These are phyloP conservation scores for Zygaena filipendulae DNA, from an alignment of 2,888 invertebrate genomes.

Conservation along the genomic window DNA sequence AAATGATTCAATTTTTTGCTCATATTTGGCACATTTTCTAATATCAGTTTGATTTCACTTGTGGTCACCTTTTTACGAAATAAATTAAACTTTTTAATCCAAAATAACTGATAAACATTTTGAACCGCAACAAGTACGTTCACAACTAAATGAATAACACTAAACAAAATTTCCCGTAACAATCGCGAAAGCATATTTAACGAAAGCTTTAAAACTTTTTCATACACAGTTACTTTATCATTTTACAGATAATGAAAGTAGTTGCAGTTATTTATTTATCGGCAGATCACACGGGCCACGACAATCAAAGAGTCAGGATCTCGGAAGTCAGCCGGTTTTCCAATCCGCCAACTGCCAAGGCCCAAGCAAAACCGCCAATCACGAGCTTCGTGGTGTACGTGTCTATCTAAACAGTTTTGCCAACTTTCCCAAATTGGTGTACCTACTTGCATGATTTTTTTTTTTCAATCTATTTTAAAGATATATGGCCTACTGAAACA, in stretches of 20 bases:
- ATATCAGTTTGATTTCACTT: constrained; percentile 39
- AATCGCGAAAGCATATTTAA: constrained; percentile 47
- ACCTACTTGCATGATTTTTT: too few relatives aligned
- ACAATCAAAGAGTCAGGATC: constrained; percentile 8
- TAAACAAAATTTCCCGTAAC: constrained; percentile 43
- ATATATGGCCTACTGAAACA: too few relatives aligned
- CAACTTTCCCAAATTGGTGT: too few relatives aligned
- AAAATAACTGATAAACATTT: constrained; percentile 46
- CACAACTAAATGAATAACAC: constrained; percentile 45
- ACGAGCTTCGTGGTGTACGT: constrained; percentile 46
- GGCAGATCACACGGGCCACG: constrained; percentile 35
- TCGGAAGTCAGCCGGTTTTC: constrained; percentile 45
- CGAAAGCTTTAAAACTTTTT: constrained; percentile 17
- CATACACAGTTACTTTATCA: constrained; percentile 49
- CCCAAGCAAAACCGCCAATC: too few relatives aligned
- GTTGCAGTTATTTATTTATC: constrained; percentile 22
- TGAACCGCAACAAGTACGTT: constrained; percentile 57
- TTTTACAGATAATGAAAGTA: constrained; percentile 28
- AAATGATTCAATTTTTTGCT: constrained; percentile 76
- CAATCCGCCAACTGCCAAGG: constrained; percentile 17
- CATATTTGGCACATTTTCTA: constrained; percentile 40
- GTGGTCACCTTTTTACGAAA: constrained; percentile 29
- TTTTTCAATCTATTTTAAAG: too few relatives aligned
- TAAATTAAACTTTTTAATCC: constrained; percentile 29
- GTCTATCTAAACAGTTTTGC: background rate